Conservation (phyloP, 1,140 invertebrate species). For the Melipona quadrifasciata region DNA sequence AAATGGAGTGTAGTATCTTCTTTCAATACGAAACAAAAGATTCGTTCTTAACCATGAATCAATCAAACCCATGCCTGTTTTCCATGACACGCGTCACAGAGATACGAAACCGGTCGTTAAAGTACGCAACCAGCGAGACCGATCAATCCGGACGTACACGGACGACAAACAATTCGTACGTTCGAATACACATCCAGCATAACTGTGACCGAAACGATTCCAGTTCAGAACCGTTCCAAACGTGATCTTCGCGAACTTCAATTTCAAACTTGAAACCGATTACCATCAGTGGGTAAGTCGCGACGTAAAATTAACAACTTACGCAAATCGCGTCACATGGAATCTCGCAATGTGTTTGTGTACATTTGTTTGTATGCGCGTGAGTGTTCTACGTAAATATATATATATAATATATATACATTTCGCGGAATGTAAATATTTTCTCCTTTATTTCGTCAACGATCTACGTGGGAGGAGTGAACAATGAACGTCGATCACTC, state of each 20-base stretch:
- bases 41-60: no score
- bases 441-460: background rate
- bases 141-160: no score
- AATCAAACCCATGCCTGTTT: no score
- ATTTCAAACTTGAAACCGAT: background rate
- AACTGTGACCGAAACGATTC: background rate
- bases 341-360: background rate
- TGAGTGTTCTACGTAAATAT: background rate
- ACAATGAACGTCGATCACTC: conserved; percentile 49
- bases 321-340: background rate
- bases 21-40: no score
- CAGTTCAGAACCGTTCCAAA: background rate
- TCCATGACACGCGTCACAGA: no score
- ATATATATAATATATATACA: background rate
- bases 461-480: conserved; percentile 22
- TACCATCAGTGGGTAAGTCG: no score
- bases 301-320: conserved; percentile 2
- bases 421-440: conserved; percentile 40
- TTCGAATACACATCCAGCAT: no score
- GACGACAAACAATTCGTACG: no score
- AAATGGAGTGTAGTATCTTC: no score
- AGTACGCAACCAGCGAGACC: no score
- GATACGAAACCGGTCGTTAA: no score
- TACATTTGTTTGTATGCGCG: background rate
- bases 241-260: background rate